Base-by-base conservation (phyloP, 2,888 invertebrate species). In the Nemotelus pantherinus region DNA sequence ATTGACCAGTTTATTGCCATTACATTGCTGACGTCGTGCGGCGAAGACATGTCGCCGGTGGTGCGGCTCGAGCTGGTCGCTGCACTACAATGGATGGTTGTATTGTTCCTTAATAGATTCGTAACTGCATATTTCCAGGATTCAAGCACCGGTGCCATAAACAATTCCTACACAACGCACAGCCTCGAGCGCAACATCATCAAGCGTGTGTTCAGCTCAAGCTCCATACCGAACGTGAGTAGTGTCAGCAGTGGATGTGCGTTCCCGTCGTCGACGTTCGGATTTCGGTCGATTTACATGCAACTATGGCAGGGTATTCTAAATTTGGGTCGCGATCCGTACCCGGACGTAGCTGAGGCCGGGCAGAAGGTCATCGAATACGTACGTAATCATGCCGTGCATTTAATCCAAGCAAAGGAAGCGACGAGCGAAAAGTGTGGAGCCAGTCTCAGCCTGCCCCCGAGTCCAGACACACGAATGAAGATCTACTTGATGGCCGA, bases 1-100 rank as follows among this genome's bases (percentile, higher is more conserved):
- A 95, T 98, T 79, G 97, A 98, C 89, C 96, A 97, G 84, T 93
- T 94, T 82, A 94, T 99, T 81, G 97, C 95, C 80, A 94, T 96
- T 89, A 94, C 92, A 77, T 89, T 99, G 81, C 91, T 96, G 75
- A 92, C 92, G 83, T 92, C 92, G 50, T 90, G 94, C 81, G 90
- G 92, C 55, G 89, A 90, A 82, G 97, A 99, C 88, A 96, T 95
- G 89, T 94, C 95, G 82, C 93, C 94, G 79, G 88, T 98, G 82
- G 98, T 98, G 81, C 91, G 98, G 81, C 89, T 92, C 84, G 95
- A 98, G 88, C 89, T 98, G 78, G 93, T 95, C 0, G 94, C 95
- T 68, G 96, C 97, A 77, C 87, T 94, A 55, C 94, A 95, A 82
- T 95, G 95, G 91, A 92, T 95, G 87, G 92, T 96, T 0, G 87